Evolutionary conservation across 2,113 vertebrate genomes (phyloP).

Genomic region (Epinephelus fuscoguttatus): DNA sequence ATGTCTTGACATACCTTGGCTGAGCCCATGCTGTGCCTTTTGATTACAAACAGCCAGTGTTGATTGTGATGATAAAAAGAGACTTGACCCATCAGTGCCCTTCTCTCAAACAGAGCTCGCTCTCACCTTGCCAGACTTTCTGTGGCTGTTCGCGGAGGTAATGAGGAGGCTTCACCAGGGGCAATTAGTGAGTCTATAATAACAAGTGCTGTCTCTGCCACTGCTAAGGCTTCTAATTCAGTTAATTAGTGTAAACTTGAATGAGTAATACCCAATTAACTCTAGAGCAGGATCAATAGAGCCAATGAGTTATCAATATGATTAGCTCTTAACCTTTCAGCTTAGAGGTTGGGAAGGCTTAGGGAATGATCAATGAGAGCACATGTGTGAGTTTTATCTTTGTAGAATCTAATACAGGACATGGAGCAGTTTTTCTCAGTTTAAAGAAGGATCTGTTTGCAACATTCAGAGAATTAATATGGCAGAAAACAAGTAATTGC

Average conservation of each 20-base stretch:
- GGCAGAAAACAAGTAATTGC: too few species aligned
- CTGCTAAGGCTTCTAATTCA: slow-evolving; percentile 43
- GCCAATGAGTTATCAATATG: slow-evolving; percentile 60
- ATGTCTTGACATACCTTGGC: slow-evolving; percentile 61
- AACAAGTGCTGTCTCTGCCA: slow-evolving; percentile 30
- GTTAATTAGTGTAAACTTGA: slow-evolving; percentile 69
- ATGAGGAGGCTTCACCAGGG: slow-evolving; percentile 58
- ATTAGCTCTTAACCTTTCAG: slow-evolving; percentile 62
- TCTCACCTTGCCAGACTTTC: slow-evolving; percentile 34
- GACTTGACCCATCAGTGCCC: slow-evolving; percentile 45
- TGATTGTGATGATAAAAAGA: slow-evolving; percentile 68
- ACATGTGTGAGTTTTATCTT: not conserved
- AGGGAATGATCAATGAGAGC: slow-evolving; percentile 31
- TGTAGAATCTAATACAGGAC: not conserved
- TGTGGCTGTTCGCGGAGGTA: slow-evolving; percentile 52
- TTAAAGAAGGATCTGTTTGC: too few species aligned
- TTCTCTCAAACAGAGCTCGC: slow-evolving; percentile 18
- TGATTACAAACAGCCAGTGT: slow-evolving; percentile 56
- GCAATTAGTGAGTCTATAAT: slow-evolving; percentile 53
- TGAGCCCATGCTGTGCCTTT: slow-evolving; percentile 57
- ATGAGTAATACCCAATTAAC: slow-evolving; percentile 73
- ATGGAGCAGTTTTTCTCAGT: not conserved
- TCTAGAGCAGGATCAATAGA: slow-evolving; percentile 60
- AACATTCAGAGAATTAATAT: too few species aligned
- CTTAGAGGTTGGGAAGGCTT: slow-evolving; percentile 22